Evolutionary conservation across 2,888 invertebrate species (phyloP), one percentile per base, ranked within the genome.

Genomic region (Cheilosia scutellata): DNA sequence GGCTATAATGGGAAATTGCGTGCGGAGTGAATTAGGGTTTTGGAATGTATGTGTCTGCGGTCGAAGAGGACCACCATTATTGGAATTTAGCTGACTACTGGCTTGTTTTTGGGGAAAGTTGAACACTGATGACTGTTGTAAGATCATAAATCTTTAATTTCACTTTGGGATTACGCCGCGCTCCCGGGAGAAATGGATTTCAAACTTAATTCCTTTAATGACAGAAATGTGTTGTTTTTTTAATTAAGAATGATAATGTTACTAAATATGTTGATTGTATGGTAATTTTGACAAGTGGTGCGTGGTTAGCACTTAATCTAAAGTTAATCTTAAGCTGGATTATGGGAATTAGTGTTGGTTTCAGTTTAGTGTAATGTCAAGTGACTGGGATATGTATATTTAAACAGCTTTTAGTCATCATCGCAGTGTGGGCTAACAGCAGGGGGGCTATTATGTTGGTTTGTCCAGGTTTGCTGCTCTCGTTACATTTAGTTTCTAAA

Each of bases 91-190:
- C 11, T 11, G 51, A 25, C 51, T 29, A 51, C 51, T 9, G 31
- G 11, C 42, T 0, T 25, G 5, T 13, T 5, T 25, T 25, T 20
- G 20, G 42, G 42, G 9, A 60, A 51, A 51, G 51, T 42, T 66
- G 58, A 66, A 66, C 58, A 71, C 57, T 58, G 76, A 68, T 76
- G 86, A 55, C 31, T 58, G 49, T 47, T 68, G 76, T 62, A 37
- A 11, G 68, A 37, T 77, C 66, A 57, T 86, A 82, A 86, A 86
- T 86, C 86, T 82, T 82, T 82, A 72, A 86, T 82, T 86, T 82
- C 86, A 82, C 86, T 82, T 57, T 62, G n/a, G 13, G 27, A 31
- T 37, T 9, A 44, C 6, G n/a, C 16, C 16, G 16, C 7, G 16
- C 29, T 33, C 27, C 47, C 16, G 3, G n/a, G 31, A 51, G 27